Evolutionary conservation across 2,888 invertebrate species (phyloP).

Genomic region (Leptopilina myrica): DNA sequence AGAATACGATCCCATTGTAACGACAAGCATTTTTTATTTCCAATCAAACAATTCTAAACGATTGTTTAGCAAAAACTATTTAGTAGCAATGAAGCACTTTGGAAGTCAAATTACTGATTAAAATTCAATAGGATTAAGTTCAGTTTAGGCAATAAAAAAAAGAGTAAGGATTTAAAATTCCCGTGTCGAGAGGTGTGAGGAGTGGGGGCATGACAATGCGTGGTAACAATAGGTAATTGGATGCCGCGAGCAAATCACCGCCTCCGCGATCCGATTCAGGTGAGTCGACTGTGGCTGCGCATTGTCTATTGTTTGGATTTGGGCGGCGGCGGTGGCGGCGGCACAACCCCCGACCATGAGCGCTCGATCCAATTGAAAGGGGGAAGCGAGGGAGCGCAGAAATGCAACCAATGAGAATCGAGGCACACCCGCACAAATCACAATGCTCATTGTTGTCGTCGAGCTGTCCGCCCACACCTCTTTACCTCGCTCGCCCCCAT

Average conservation of each 20-base stretch:
- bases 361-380: constrained; percentile 65
- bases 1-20: neutral
- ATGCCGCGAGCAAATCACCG: constrained; percentile 31
- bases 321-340: constrained; percentile 62
- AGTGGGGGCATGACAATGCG: neutral
- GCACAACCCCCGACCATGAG: constrained; percentile 67
- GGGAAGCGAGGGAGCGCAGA: constrained; percentile 61
- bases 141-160: too few species aligned
- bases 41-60: too few species aligned
- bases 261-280: constrained; percentile 45
- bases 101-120: too few species aligned
- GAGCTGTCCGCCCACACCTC: constrained; percentile 73
- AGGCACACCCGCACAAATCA: constrained; percentile 76
- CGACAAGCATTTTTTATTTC: neutral
- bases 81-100: too few species aligned
- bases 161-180: too few species aligned
- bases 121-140: too few species aligned
- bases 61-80: too few species aligned
- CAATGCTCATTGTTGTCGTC: constrained; percentile 76
- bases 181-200: too few species aligned
- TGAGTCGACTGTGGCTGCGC: constrained; percentile 60
- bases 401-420: constrained; percentile 67
- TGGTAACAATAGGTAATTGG: neutral
- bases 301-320: constrained; percentile 71
- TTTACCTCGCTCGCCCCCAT: constrained; percentile 57